Base-by-base conservation (phyloP, 2,113 vertebrate species). In the Cryptomyrus ogoouensis region DNA sequence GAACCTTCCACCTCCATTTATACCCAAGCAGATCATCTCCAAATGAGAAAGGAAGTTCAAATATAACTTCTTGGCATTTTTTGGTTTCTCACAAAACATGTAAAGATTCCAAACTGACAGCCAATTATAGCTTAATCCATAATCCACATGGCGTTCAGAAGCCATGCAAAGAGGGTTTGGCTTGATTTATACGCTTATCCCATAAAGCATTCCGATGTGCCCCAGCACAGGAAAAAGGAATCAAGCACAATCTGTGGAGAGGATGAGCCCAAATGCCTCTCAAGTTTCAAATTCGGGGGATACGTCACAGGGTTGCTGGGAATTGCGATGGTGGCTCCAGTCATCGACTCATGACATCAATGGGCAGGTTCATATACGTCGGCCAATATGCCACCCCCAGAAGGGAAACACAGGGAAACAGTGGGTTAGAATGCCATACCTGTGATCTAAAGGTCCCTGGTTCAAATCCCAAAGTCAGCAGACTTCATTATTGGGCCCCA, bases 121-220 rank as follows among this genome's bases (percentile, higher is more conserved):
- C 49, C 52, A 88, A 88, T 46, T 88, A 66, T 66, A 44, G 17
- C 87, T 88, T 66, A 88, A 88, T 24, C 52, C 21, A 83, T n/a
- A 80, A 77, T 53, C 88, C 27, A 24, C 62, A 31, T 42, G 27
- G 47, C 42, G 15, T 83, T 56, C 5, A 10, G 49, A 49, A 83
- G 42, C 35, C 15, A 9, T 58, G 50, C 27, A 17, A 53, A 56
- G 17, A 52, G 15, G 8, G 52, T 27, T 83, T 89, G 21, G 62
- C 44, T 89, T 49, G 21, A 74, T 83, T 84, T 84, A 84, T 53
- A 52, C 49, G 24, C 24, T 87, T 89, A 83, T 83, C 46, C 50
- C 19, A 89, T 42, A 89, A 44, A 13, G 49, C 74, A 56, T 52
- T 89, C 42, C 9, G 13, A 83, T 83, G 50, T 46, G 35, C 52